These are phyloP conservation scores for Tarsius wallacei DNA, from an alignment of 2,797 vertebrate species.

Conservation along the genomic window DNA sequence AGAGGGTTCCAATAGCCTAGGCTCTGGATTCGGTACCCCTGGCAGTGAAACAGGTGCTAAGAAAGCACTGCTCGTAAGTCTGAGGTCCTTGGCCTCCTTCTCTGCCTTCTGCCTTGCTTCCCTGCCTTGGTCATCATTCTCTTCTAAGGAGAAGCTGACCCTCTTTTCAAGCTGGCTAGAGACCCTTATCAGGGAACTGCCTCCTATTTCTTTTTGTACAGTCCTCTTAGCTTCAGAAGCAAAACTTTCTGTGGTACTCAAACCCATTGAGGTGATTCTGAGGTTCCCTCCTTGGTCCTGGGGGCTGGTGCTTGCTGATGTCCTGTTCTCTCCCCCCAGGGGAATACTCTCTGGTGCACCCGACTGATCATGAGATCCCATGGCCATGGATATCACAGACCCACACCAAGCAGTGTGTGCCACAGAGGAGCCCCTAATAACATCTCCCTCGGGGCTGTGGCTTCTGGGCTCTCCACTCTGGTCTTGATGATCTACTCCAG, in stretches of 20 bases:
- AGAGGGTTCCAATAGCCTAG: neutral
- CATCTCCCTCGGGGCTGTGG: neutral
- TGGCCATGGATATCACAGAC: neutral
- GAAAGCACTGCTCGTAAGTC: neutral
- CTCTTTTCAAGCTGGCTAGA: constrained; percentile 34
- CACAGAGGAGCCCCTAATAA: neutral
- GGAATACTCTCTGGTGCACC: neutral
- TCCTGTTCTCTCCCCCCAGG: neutral
- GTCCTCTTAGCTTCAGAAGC: neutral
- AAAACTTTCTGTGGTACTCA: neutral
- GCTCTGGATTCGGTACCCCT: neutral
- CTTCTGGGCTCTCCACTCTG: neutral
- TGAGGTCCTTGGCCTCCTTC: neutral
- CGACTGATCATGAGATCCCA: neutral
- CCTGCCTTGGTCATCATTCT: neutral
- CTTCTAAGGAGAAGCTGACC: constrained; percentile 8
- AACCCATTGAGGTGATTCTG: neutral
- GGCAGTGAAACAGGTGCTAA: neutral
- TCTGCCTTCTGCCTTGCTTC: neutral
- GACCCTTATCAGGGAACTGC: neutral
- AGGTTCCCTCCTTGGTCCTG: constrained; percentile 20
- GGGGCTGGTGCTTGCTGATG: neutral
- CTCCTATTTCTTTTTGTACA: constrained; percentile 37
- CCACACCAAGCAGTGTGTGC: neutral
- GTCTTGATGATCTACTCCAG: neutral